Percentiles rank a stretch among this genome's conserved stretches.
These are phyloP conservation scores for Mellilla xanthometata DNA, from an alignment of 2,888 invertebrate genomes.

Conservation along the genomic window DNA sequence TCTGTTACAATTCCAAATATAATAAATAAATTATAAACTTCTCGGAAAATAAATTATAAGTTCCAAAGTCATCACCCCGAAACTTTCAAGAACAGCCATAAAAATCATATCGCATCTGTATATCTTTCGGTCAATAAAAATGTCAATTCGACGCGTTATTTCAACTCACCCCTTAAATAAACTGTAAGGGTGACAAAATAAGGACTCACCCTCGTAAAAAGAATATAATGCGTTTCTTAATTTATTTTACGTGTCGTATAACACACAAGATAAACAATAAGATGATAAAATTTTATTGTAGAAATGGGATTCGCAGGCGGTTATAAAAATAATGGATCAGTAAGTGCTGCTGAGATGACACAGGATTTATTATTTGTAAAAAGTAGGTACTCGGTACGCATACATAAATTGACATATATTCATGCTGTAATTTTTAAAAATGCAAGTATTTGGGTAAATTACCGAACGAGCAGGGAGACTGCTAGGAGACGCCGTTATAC, in stretches of 20 bases:
- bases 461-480: no score
- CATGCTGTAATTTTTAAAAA: no score
- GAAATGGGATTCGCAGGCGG: constrained; percentile 18
- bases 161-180: constrained; percentile 29
- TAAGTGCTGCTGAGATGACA: no score
- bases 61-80: background rate
- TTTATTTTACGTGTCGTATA: constrained; percentile 59
- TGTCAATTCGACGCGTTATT: constrained; percentile 17
- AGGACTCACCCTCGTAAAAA: constrained; percentile 40
- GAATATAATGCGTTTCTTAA: constrained; percentile 37
- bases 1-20: no score
- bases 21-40: background rate
- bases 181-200: constrained; percentile 37
- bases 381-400: no score
- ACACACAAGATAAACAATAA: constrained; percentile 51
- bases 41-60: background rate
- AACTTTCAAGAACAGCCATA: constrained; percentile 6
- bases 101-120: constrained; percentile 17
- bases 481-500: no score
- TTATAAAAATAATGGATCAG: no score
- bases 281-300: constrained; percentile 35
- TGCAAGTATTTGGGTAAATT: no score
- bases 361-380: no score
- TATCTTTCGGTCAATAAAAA: constrained; percentile 19
- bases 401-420: no score